Base-by-base conservation (phyloP, 2,113 vertebrate species). In the Sapayoa aenigma region DNA sequence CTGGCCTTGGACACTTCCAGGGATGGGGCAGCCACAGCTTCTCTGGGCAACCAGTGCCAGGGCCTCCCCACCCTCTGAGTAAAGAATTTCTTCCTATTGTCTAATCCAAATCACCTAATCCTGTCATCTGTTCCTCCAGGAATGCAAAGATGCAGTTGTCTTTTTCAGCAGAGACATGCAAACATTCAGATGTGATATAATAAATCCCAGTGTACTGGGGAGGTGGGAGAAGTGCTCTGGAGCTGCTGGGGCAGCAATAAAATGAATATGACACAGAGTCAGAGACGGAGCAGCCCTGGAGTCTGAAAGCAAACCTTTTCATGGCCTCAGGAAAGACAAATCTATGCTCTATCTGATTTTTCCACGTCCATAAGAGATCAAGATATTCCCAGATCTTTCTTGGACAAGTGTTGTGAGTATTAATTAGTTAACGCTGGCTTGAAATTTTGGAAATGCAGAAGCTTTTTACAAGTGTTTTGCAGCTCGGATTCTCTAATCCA, bases 1-100 rank as follows among this genome's bases (percentile, higher is more conserved):
- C 11, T 11, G 1, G 1, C 33, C 68, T 5, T 0, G 2, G 7
- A 5, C 46, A 47, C 46, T 60, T 12, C 58, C 24, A 60, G 35
- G 35, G 59, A 18, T 63, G 60, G 60, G 12, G 27, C 60, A 63
- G 60, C 60, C 60, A 63, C 37, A 41, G 60, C 60, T 63, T 41
- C 60, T 63, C 37, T 63, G 60, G 12, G 18, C 60, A 30, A 5
- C 39, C 37, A 41, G 27, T 63, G 39, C 60, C 60, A 63, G 60
- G 37, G 37, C 27, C n/a, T 63, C 12, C 11, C 18, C 39, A 63
- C 39, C 18, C 60, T 63, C 39, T 5, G 8, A 42, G 60, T 27
- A 39, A 42, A 42, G 27, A 18, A 42, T 42, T 63, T 30, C 60
- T 41, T 20, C 17, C 17, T 30, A 41, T 20, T 12, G 30, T 30